phyloP scores from a whole-genome alignment of 2,888 invertebrate genomes.

The Ophion ventricosus region DNA sequence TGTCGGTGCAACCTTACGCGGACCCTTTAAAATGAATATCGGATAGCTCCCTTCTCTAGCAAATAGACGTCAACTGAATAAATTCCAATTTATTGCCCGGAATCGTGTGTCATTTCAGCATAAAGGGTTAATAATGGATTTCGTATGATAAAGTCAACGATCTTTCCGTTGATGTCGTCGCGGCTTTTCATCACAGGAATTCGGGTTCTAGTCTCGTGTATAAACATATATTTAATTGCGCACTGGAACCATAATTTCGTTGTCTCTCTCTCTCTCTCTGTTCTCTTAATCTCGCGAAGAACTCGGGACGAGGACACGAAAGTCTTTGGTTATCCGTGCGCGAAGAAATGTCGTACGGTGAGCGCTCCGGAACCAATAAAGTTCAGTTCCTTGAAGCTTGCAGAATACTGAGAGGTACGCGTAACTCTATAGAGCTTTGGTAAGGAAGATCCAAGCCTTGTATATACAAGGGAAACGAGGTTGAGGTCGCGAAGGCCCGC shows the following conservation, averaged over 20 bases:
- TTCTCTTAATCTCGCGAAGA: slow-evolving; percentile 24
- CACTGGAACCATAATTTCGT: slow-evolving; percentile 10
- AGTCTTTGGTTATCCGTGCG: slow-evolving; percentile 61
- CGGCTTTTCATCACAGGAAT: slow-evolving; percentile 13
- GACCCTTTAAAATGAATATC: no score
- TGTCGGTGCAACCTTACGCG: no score
- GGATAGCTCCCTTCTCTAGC: no score
- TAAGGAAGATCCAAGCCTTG: slow-evolving; percentile 16
- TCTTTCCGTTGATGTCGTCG: not conserved
- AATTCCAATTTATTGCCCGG: no score
- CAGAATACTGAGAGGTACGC: slow-evolving; percentile 29
- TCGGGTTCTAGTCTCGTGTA: not conserved
- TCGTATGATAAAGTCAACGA: not conserved
- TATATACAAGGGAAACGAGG: slow-evolving; percentile 31
- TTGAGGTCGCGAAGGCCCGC: slow-evolving; percentile 45
- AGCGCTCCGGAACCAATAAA: slow-evolving; percentile 64
- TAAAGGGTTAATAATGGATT: not conserved
- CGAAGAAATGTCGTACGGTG: slow-evolving; percentile 51
- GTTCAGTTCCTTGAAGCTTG: slow-evolving; percentile 56
- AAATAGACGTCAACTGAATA: no score
- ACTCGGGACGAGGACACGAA: slow-evolving; percentile 57
- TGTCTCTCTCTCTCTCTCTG: slow-evolving; percentile 20
- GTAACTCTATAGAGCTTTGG: slow-evolving; percentile 35
- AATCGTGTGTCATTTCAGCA: no score
- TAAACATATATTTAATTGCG: slow-evolving; percentile 45